A percentile compares a stretch with the other conserved stretches of the same genome.
Evolutionary conservation across 1,140 invertebrate genomes (phyloP).

Genomic region (Probaryconus sp.): DNA sequence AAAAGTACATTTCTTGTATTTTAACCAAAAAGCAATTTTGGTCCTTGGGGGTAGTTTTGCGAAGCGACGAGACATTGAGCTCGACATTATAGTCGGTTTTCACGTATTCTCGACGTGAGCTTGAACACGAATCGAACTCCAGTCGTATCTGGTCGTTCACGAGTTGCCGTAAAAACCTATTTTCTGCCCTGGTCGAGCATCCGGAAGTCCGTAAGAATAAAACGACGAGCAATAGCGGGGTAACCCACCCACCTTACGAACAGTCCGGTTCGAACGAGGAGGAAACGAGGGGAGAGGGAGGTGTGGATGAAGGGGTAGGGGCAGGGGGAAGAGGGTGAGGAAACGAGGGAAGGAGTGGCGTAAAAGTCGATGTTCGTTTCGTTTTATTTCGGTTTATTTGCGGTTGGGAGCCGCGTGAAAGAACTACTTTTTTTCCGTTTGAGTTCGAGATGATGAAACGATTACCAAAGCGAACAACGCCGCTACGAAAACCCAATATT

Average conservation of each 20-base stretch:
- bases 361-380: slow-evolving; percentile 62
- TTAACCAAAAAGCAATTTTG: slow-evolving; percentile 52
- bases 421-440: slow-evolving; percentile 40
- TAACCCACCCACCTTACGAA: too few species aligned
- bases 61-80: slow-evolving; percentile 57
- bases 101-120: slow-evolving; percentile 59
- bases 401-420: slow-evolving; percentile 28
- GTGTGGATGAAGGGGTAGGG: too few species aligned
- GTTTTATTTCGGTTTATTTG: slow-evolving; percentile 61
- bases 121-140: slow-evolving; percentile 59
- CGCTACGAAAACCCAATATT: slow-evolving; percentile 33
- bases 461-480: slow-evolving; percentile 37
- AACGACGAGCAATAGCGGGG: slow-evolving; percentile 44
- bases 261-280: too few species aligned
- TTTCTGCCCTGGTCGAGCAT: slow-evolving; percentile 57
- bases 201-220: slow-evolving; percentile 58
- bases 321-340: not conserved
- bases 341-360: not conserved
- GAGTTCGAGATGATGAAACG: slow-evolving; percentile 49
- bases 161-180: slow-evolving; percentile 64
- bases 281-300: too few species aligned
- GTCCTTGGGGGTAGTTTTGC: slow-evolving; percentile 40
- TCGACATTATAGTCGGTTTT: slow-evolving; percentile 58
- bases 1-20: slow-evolving; percentile 27
- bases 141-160: slow-evolving; percentile 61